These are phyloP conservation scores for Colinus virginianus DNA, from an alignment of 2,113 vertebrate genomes.

Conservation along the genomic window DNA sequence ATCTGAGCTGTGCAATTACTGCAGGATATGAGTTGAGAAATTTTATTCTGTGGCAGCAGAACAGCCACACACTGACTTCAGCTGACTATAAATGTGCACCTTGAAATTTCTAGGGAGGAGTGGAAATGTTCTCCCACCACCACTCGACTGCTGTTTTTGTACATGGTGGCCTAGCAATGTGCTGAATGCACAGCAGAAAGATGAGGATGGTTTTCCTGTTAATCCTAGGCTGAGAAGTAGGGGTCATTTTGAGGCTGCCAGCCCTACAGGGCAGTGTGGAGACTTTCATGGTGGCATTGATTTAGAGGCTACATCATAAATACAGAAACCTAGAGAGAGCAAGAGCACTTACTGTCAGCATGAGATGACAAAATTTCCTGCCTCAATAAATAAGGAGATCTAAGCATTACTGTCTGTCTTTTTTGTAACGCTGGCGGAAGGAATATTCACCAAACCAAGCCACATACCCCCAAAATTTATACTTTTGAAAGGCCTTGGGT, in stretches of 20 bases:
- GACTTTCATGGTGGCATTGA: not conserved
- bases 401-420: not conserved
- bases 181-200: not conserved
- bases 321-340: not conserved
- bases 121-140: no score
- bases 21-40: no score
- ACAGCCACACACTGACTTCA: no score
- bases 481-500: not conserved
- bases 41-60: no score
- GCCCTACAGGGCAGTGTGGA: not conserved
- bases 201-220: not conserved
- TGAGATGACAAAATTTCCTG: not conserved
- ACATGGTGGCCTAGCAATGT: not conserved
- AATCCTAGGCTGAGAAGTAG: not conserved
- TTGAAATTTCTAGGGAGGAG: no score
- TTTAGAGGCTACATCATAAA: not conserved
- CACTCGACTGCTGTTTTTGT: no score
- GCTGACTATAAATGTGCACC: no score
- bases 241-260: not conserved
- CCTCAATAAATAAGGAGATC: not conserved
- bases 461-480: not conserved
- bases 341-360: not conserved
- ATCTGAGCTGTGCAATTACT: no score
- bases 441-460: not conserved
- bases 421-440: not conserved